Evolutionary conservation across 1,140 invertebrate genomes (phyloP).

Genomic region (Macrosteles quadrilineatus): DNA sequence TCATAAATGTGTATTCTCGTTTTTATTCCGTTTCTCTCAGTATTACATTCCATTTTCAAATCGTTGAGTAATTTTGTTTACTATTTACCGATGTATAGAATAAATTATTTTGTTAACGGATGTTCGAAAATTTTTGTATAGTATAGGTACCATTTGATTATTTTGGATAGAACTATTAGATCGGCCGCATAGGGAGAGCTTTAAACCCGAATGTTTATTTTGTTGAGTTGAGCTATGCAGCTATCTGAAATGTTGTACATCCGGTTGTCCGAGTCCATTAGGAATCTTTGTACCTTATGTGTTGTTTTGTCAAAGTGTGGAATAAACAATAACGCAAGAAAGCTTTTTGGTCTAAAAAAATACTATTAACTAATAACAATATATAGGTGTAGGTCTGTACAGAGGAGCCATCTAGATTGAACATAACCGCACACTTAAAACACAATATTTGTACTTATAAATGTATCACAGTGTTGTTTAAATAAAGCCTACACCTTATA

Average conservation of each 20-base stretch:
- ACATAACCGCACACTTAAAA: constrained; percentile 34
- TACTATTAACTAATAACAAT: constrained; percentile 26
- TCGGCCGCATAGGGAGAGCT: constrained; percentile 3
- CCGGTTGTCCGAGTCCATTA: constrained; percentile 18
- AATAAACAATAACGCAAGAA: constrained; percentile 21
- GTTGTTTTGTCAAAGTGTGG: constrained; percentile 32
- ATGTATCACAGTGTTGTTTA: constrained; percentile 34
- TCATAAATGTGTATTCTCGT: constrained; percentile 4
- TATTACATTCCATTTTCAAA: constrained; percentile 31
- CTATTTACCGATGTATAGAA: constrained; percentile 24
- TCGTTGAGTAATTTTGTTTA: constrained; percentile 21
- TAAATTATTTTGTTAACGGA: constrained; percentile 23
- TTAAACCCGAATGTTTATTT: constrained; percentile 16
- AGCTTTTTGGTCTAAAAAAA: constrained; percentile 36
- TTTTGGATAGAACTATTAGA: constrained; percentile 7
- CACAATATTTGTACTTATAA: constrained; percentile 35
- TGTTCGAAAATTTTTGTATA: constrained; percentile 14
- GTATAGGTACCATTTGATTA: constrained; percentile 9
- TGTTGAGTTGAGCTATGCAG: constrained; percentile 16
- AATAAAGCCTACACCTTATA: constrained; percentile 37
- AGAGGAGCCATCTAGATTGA: constrained; percentile 17
- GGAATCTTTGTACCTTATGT: constrained; percentile 30
- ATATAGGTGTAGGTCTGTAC: constrained; percentile 31
- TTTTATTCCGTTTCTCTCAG: constrained; percentile 5
- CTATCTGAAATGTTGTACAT: constrained; percentile 19